Percentiles rank a stretch among this genome's conserved stretches.
Conservation (phyloP, 2,797 vertebrate genomes). For the Leptatherina wallacei region DNA sequence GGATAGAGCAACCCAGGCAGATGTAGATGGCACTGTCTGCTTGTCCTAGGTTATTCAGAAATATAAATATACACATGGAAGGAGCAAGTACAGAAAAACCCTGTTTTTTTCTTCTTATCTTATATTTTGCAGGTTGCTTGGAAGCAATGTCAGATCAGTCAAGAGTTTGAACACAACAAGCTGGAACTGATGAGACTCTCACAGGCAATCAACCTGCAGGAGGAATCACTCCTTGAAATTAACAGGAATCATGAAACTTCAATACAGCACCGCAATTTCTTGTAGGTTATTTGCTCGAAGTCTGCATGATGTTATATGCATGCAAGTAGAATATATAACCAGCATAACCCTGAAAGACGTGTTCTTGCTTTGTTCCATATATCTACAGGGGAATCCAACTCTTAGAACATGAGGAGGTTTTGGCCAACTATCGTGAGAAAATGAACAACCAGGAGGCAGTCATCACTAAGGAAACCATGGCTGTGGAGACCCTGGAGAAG, state of each 20-base stretch:
- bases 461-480: constrained; percentile 79
- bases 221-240: constrained; percentile 83
- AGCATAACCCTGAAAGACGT: not conserved
- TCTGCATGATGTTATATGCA: not conserved
- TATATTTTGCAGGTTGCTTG: constrained; percentile 53
- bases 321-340: not conserved
- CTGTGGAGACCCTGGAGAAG: constrained; percentile 85
- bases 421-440: constrained; percentile 87
- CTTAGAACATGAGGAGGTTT: constrained; percentile 89
- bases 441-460: constrained; percentile 85
- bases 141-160: constrained; percentile 78
- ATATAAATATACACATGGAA: not conserved
- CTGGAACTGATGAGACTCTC: constrained; percentile 81
- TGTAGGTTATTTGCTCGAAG: constrained; percentile 73
- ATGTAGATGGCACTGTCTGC: not conserved
- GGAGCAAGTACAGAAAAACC: too few species aligned
- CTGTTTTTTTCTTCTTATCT: not conserved
- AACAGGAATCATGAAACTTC: constrained; percentile 78
- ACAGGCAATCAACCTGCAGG: constrained; percentile 71
- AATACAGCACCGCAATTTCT: constrained; percentile 80
- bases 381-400: constrained; percentile 86
- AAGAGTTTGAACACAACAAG: constrained; percentile 83
- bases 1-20: not conserved
- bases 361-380: not conserved
- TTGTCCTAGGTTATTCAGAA: not conserved